Base-by-base conservation (phyloP, 2,888 invertebrate species). In the Elysia crispata region DNA sequence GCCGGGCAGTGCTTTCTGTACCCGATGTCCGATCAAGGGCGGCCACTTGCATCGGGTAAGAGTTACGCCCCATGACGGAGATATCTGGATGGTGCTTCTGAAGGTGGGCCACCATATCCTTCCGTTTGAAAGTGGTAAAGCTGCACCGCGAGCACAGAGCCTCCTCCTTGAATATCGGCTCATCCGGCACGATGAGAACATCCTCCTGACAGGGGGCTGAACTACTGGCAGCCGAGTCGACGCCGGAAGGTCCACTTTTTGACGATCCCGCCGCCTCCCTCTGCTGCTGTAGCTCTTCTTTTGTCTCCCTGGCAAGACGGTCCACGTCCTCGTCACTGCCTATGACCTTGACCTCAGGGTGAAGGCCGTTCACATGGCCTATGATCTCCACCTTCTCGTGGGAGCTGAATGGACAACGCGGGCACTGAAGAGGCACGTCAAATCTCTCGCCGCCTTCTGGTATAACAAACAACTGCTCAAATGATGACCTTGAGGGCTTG, bases 61-160 rank as follows among this genome's bases (percentile, higher is more conserved):
- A 81, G 30, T 83, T 82, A 49, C 82, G 81, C 8, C 83, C 83
- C 82, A 85, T 83, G 76, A 83, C 82, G 6, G 83, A 81, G 28
- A 85, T 79, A 8, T 83, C 83, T 62, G 83, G 79, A 70, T 85
- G 85, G 54, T 83, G 77, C 50, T 83, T 79, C 28, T 83, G 80
- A 33, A 85, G 70, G 30, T 85, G 85, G 18, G 79, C 77, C 6
- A 83, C 83, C 57, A 85, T 82, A 23, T 85, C 83, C 18, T 82
- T 60, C 15, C 83, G 73, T 57, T 82, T 74, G 64, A 83, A 67
- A 25, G 81, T 83, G 23, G 84, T 79, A 67, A 84, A 82, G 70
- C 87, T 86, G 78, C 88, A 88, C 13, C 85, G 79, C 31, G 85
- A 81, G 77, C 86, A 88, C 28, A 78, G 72, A 25, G 83, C 83